A percentile compares a stretch with the other conserved stretches of the same genome.
phyloP scores from a whole-genome alignment of 2,888 invertebrate genomes.

The Rhorus exstirpatorius region DNA sequence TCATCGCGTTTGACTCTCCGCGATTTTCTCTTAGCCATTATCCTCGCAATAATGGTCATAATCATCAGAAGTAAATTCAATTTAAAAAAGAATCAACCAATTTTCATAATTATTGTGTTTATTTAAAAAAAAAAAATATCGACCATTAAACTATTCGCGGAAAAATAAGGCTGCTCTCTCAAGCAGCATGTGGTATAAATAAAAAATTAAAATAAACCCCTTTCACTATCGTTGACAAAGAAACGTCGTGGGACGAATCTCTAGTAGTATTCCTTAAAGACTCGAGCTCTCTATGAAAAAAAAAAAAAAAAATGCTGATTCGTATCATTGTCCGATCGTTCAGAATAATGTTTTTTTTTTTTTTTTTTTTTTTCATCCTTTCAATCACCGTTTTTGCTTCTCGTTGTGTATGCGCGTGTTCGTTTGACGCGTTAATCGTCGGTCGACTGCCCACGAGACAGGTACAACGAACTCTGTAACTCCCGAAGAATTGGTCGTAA shows the following conservation, averaged over 20 bases:
- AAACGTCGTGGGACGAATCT: slow-evolving; percentile 51
- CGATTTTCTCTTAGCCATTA: slow-evolving; percentile 33
- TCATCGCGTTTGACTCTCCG: slow-evolving; percentile 32
- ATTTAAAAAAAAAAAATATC: not conserved
- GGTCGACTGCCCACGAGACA: slow-evolving; percentile 64
- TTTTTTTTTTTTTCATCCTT: slow-evolving; percentile 28
- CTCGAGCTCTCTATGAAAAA: not conserved
- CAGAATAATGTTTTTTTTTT: slow-evolving; percentile 22
- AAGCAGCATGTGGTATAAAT: not conserved
- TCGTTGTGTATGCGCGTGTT: slow-evolving; percentile 5
- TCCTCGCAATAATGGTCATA: slow-evolving; percentile 26
- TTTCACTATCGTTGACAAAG: slow-evolving; percentile 27
- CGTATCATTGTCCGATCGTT: slow-evolving; percentile 31
- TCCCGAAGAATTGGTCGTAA: slow-evolving; percentile 53
- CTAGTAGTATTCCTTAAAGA: not conserved
- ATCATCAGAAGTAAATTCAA: slow-evolving; percentile 17
- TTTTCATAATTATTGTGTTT: slow-evolving; percentile 20
- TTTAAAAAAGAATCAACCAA: slow-evolving; percentile 3
- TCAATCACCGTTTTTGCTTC: slow-evolving; percentile 34
- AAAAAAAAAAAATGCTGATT: slow-evolving; percentile 48
- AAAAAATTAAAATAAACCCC: slow-evolving; percentile 26
- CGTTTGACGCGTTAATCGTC: slow-evolving; percentile 38
- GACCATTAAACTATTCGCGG: not conserved
- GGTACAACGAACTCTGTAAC: slow-evolving; percentile 54
- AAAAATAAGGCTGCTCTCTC: slow-evolving; percentile 2